A percentile compares a stretch with the other conserved stretches of the same genome.
Conservation (phyloP, 2,797 vertebrate genomes). For the Uromys caudimaculatus region DNA sequence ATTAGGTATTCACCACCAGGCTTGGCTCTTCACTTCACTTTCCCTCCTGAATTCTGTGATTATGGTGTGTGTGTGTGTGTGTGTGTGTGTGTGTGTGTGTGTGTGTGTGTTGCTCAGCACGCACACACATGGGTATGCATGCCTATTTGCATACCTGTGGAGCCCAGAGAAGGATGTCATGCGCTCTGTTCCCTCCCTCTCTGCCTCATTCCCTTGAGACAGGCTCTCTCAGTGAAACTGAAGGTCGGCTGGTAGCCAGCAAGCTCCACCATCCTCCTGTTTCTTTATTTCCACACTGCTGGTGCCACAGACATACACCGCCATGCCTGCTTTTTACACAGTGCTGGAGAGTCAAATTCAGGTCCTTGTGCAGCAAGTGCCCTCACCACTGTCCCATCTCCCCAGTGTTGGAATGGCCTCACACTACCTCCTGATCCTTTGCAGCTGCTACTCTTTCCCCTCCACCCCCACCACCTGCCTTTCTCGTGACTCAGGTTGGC, state of each 20-base stretch:
- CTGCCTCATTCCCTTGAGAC: background rate
- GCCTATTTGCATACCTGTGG: background rate
- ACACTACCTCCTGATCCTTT: background rate
- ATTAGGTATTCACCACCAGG: background rate
- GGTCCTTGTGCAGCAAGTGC: background rate
- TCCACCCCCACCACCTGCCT: no score
- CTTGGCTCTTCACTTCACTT: background rate
- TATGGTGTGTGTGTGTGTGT: background rate
- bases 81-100: background rate
- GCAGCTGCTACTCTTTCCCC: no score
- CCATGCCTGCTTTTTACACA: background rate
- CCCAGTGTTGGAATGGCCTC: background rate
- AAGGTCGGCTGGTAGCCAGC: background rate
- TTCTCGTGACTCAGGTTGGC: background rate
- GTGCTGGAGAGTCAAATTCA: background rate
- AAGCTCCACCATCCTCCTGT: background rate
- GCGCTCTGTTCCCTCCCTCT: background rate
- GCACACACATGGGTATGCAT: background rate
- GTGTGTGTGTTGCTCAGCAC: background rate
- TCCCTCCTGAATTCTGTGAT: background rate
- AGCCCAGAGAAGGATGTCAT: background rate
- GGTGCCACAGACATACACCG: background rate
- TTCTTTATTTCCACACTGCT: background rate
- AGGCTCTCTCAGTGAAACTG: background rate
- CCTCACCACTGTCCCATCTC: background rate